phyloP scores from a whole-genome alignment of 2,888 invertebrate genomes.

The Diploptera punctata region DNA sequence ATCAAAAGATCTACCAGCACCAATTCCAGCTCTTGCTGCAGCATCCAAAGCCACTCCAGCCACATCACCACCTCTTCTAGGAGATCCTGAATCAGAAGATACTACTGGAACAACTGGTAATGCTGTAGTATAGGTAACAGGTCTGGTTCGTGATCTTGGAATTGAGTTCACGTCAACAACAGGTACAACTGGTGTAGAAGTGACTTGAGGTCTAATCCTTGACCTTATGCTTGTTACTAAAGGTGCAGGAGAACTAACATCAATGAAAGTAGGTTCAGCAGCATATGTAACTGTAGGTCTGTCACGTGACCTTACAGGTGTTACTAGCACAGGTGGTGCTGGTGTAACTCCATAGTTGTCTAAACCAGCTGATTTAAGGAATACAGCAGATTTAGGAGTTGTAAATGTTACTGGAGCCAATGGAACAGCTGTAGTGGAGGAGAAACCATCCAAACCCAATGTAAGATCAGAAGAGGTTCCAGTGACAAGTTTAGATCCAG shows the following conservation, averaged over 20 bases:
- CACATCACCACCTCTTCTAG: neutral
- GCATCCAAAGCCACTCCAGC: neutral
- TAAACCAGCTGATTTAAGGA: neutral
- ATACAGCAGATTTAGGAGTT: neutral
- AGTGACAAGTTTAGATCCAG: constrained; percentile 17
- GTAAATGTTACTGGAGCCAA: neutral
- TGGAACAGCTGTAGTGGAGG: neutral
- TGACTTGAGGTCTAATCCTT: neutral
- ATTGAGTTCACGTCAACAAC: neutral
- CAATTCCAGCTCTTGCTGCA: constrained; percentile 42
- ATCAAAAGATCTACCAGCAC: constrained; percentile 54
- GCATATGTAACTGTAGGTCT: neutral
- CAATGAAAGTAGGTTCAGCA: neutral
- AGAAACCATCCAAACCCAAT: neutral
- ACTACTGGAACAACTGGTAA: neutral
- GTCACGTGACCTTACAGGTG: neutral
- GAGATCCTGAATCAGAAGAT: neutral
- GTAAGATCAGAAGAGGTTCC: constrained; percentile 14
- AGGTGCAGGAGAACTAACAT: neutral
- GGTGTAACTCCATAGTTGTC: neutral
- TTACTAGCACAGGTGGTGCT: neutral
- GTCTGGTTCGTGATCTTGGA: neutral
- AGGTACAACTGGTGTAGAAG: neutral
- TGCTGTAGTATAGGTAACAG: neutral
- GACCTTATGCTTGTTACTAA: neutral